Percentiles rank a stretch among this genome's conserved stretches.
These are phyloP conservation scores for Siderastrea siderea DNA, from an alignment of 92 coral and sea anemone species.

Conservation along the genomic window DNA sequence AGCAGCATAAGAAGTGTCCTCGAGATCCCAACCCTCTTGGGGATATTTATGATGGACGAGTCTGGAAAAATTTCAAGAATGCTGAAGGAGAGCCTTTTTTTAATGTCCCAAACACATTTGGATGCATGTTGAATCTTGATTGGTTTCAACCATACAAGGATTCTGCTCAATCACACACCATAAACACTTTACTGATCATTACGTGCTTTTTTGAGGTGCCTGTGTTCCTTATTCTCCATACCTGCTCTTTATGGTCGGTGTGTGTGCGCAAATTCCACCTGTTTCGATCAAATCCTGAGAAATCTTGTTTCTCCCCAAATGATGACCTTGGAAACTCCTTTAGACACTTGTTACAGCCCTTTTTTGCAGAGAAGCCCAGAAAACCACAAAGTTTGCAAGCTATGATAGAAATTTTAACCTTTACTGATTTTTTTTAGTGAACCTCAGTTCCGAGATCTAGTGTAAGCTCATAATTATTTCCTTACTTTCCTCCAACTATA, in stretches of 20 bases:
- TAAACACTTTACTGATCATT: constrained; percentile 8
- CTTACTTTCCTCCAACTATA: too few species aligned
- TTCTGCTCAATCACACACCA: constrained; percentile 58
- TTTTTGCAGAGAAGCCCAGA: constrained; percentile 16
- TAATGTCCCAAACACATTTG: too few species aligned
- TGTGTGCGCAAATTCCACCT: constrained; percentile 31
- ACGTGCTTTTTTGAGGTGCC: background rate
- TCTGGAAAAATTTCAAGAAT: constrained; percentile 55
- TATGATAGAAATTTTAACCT: too few species aligned
- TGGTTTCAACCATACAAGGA: too few species aligned
- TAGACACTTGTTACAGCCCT: constrained; percentile 60
- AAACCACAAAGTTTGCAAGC: constrained; percentile 60
- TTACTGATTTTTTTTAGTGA: too few species aligned
- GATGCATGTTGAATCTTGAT: too few species aligned
- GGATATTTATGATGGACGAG: constrained; percentile 59
- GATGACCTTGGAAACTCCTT: constrained; percentile 54
- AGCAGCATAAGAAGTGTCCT: constrained; percentile 20
- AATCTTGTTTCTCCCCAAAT: constrained; percentile 58
- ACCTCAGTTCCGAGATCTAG: too few species aligned
- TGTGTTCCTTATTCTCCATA: background rate
- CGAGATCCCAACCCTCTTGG: constrained; percentile 17
- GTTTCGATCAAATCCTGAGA: constrained; percentile 51
- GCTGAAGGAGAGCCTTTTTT: constrained; percentile 47
- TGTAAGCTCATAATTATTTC: too few species aligned
- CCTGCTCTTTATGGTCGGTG: constrained; percentile 12